A percentile compares a stretch with the other conserved stretches of the same genome.
Evolutionary conservation across 2,888 invertebrate species (phyloP).

Genomic region (Lycocerus yunnanus): DNA sequence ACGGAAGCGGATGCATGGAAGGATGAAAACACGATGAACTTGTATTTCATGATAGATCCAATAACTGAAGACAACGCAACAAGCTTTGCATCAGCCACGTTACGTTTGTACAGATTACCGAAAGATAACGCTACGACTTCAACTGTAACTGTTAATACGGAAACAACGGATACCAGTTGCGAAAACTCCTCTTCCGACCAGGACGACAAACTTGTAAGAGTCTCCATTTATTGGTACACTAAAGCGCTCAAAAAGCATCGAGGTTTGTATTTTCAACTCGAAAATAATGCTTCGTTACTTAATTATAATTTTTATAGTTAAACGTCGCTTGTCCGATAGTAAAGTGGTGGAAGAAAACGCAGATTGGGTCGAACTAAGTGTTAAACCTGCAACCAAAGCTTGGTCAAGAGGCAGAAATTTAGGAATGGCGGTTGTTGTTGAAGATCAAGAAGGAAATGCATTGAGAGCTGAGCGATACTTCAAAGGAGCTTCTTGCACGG

Average conservation of each 20-base stretch:
- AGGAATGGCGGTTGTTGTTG: conserved; percentile 62
- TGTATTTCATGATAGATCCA: conserved; percentile 61
- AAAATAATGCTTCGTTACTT: not conserved
- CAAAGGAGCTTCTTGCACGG: conserved; percentile 57
- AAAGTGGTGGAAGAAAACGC: conserved; percentile 54
- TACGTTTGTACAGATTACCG: conserved; percentile 59
- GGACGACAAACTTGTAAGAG: conserved; percentile 61
- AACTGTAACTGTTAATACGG: conserved; percentile 32
- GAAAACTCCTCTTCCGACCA: conserved; percentile 45
- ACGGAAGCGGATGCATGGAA: conserved; percentile 62
- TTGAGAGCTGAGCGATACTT: conserved; percentile 59
- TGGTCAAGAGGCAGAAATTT: conserved; percentile 54
- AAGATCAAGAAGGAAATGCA: conserved; percentile 62
- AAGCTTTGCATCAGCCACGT: conserved; percentile 58
- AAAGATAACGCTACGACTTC: conserved; percentile 47
- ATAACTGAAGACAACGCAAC: conserved; percentile 54
- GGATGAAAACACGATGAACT: conserved; percentile 60
- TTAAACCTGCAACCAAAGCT: conserved; percentile 55
- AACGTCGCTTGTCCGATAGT: conserved; percentile 57
- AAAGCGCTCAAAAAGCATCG: conserved; percentile 60
- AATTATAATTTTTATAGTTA: conserved; percentile 49
- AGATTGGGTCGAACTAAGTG: conserved; percentile 58
- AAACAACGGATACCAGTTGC: conserved; percentile 14
- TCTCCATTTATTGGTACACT: conserved; percentile 65
- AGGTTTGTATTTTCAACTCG: conserved; percentile 49